Percentiles rank a stretch among this genome's conserved stretches.
Conservation (phyloP, 2,888 invertebrate genomes). For the Latrodectus hesperus region DNA sequence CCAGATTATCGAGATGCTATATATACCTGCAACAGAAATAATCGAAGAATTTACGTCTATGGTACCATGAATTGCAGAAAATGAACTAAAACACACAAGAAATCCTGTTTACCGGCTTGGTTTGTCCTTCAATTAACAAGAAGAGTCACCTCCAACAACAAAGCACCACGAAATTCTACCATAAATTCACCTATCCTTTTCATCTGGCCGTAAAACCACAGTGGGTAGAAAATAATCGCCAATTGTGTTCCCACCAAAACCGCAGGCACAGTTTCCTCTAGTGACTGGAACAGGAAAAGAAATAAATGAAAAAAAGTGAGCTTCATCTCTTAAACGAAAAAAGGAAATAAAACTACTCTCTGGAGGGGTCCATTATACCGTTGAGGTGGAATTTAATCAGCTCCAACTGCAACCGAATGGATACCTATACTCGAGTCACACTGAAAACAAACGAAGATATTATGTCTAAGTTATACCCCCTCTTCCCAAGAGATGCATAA, state of each 20-base stretch:
- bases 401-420: constrained; percentile 23
- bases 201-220: too few species aligned
- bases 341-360: constrained; percentile 38
- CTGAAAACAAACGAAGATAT: constrained; percentile 48
- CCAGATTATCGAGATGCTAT: too few species aligned
- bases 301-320: not conserved
- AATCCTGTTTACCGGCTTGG: too few species aligned
- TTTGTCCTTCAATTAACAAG: too few species aligned
- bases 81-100: too few species aligned
- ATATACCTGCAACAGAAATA: too few species aligned
- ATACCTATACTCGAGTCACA: constrained; percentile 17
- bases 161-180: too few species aligned
- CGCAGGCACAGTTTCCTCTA: not conserved
- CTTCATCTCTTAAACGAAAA: not conserved
- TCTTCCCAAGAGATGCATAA: constrained; percentile 32
- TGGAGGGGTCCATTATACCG: constrained; percentile 28
- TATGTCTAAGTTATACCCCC: constrained; percentile 34
- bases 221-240: too few species aligned
- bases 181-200: too few species aligned
- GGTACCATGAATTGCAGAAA: too few species aligned
- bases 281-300: not conserved
- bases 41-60: too few species aligned
- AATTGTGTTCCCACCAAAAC: not conserved
- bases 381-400: constrained; percentile 42
- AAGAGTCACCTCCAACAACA: too few species aligned